phyloP scores from a whole-genome alignment of 1,140 invertebrate genomes.

The Listronotus bonariensis region DNA sequence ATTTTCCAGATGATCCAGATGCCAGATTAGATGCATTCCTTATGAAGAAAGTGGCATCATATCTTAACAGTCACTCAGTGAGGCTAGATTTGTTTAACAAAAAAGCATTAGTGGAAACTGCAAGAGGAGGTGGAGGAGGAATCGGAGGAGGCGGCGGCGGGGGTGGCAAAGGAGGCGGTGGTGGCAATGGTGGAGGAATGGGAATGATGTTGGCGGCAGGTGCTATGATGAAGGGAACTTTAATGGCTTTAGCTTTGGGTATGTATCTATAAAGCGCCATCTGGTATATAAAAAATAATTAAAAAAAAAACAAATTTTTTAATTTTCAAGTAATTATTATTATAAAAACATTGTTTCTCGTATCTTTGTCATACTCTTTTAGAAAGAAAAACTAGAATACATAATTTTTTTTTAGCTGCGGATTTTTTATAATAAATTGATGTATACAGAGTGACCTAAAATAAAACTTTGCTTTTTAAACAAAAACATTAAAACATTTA shows the following conservation, averaged over 20 bases:
- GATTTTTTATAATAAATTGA: too few species aligned
- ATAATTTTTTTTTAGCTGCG: too few species aligned
- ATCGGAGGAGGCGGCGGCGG: conserved; percentile 58
- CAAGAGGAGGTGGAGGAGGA: conserved; percentile 57
- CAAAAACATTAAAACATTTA: too few species aligned
- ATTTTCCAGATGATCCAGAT: conserved; percentile 75
- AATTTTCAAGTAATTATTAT: too few species aligned
- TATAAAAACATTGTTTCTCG: too few species aligned
- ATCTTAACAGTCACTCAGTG: conserved; percentile 73
- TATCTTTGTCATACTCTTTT: too few species aligned
- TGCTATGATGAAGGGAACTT: conserved; percentile 72
- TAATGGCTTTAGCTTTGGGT: conserved; percentile 67
- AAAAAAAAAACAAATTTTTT: too few species aligned
- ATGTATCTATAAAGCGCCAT: conserved; percentile 4
- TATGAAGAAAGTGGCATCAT: conserved; percentile 70
- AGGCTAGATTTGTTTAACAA: conserved; percentile 73
- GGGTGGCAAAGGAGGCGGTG: conserved; percentile 61
- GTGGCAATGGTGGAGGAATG: conserved; percentile 60
- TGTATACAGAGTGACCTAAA: too few species aligned
- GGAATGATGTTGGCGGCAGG: conserved; percentile 64
- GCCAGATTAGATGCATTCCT: conserved; percentile 76
- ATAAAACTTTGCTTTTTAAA: too few species aligned
- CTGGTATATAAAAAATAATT: too few species aligned
- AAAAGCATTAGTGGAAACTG: conserved; percentile 59
- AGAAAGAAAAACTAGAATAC: too few species aligned